Conservation (phyloP, 2,888 invertebrate genomes). For the Saturnia japonica region DNA sequence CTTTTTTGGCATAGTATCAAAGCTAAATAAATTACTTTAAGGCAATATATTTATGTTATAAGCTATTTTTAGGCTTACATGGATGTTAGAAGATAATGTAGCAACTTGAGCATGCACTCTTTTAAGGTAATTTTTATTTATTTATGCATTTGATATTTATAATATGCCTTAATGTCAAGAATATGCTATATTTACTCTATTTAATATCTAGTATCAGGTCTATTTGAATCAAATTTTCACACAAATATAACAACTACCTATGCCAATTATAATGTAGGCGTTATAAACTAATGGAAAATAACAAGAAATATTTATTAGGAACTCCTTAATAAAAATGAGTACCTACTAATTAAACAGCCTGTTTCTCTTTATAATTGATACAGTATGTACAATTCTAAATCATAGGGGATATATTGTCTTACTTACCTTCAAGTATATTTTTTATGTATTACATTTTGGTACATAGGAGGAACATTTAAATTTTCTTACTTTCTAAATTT, state of each 20-base stretch:
- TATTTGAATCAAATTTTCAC: background rate
- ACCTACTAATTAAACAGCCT: background rate
- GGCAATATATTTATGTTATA: constrained; percentile 37
- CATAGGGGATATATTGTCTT: background rate
- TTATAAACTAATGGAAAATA: background rate
- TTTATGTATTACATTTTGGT: background rate
- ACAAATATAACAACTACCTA: background rate
- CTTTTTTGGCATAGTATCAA: background rate
- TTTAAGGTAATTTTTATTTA: constrained; percentile 47
- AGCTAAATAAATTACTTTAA: constrained; percentile 18
- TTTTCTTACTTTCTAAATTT: background rate
- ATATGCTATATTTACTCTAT: background rate
- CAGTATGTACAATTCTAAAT: background rate
- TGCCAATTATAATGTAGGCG: background rate
- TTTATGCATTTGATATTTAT: constrained; percentile 28
- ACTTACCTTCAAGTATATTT: background rate
- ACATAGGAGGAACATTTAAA: background rate
- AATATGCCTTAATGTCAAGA: background rate
- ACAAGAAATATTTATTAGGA: background rate
- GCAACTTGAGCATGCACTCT: constrained; percentile 48
- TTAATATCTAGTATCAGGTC: background rate
- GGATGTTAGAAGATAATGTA: constrained; percentile 45
- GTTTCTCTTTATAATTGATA: background rate
- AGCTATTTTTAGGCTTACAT: constrained; percentile 50
- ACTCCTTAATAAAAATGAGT: background rate